These are phyloP conservation scores for Melozone crissalis DNA, from an alignment of 2,113 vertebrate species.

Conservation along the genomic window DNA sequence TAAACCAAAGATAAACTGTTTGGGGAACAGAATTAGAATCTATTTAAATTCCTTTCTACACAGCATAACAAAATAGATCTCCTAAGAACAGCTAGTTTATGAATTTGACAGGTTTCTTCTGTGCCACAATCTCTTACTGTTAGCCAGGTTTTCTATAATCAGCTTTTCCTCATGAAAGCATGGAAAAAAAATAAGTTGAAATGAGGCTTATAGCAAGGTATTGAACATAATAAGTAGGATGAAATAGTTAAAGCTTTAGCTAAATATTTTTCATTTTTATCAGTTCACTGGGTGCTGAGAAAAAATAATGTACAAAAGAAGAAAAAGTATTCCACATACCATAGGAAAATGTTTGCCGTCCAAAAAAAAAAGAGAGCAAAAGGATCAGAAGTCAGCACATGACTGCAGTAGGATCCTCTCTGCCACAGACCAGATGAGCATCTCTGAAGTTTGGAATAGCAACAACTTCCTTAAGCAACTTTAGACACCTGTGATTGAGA, in stretches of 20 bases:
- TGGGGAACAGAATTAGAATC: background rate
- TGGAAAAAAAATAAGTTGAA: constrained; percentile 37
- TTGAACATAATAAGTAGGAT: constrained; percentile 32
- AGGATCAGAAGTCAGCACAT: background rate
- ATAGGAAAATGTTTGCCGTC: background rate
- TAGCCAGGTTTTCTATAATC: constrained; percentile 15
- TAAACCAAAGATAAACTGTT: background rate
- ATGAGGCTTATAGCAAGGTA: background rate
- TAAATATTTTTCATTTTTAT: constrained; percentile 35
- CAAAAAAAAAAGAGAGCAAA: background rate
- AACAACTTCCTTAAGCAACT: background rate
- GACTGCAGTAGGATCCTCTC: background rate
- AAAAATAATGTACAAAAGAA: background rate
- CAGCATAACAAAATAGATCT: background rate
- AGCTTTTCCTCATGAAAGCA: background rate
- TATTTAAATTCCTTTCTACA: constrained; percentile 19
- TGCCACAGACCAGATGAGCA: no score
- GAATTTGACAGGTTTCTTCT: constrained; percentile 18
- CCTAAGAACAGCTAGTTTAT: constrained; percentile 26
- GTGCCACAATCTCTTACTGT: background rate
- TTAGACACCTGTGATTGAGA: constrained; percentile 49
- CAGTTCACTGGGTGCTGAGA: background rate
- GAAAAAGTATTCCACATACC: background rate
- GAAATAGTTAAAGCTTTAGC: constrained; percentile 50
- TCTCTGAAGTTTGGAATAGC: background rate